These are phyloP conservation scores for Mantis religiosa DNA, from an alignment of 2,888 invertebrate genomes.

Conservation along the genomic window DNA sequence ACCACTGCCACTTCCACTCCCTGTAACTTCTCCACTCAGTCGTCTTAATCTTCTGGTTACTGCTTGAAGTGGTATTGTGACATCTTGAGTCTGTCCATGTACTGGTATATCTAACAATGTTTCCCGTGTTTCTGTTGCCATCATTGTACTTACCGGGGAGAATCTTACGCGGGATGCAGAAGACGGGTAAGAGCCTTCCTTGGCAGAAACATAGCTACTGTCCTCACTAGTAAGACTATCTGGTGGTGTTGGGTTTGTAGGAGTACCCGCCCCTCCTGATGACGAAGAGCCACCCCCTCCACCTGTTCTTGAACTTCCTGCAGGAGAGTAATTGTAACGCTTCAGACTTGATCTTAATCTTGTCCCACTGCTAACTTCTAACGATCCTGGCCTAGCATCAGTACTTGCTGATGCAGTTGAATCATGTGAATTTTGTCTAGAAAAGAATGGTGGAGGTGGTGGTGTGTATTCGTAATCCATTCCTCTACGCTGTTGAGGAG, in stretches of 20 bases:
- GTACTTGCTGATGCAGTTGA: conserved; percentile 32
- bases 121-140: conserved; percentile 40
- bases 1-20: conserved; percentile 32
- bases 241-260: conserved; percentile 80
- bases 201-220: conserved; percentile 82
- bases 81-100: conserved; percentile 51
- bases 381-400: conserved; percentile 57
- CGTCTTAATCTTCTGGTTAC: conserved; percentile 41
- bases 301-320: conserved; percentile 9
- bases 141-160: conserved; percentile 62
- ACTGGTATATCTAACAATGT: conserved; percentile 55
- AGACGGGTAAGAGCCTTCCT: conserved; percentile 60
- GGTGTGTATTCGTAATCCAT: conserved; percentile 41
- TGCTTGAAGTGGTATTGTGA: conserved; percentile 52
- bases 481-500: conserved; percentile 13
- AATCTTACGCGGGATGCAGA: conserved; percentile 71
- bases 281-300: conserved; percentile 33
- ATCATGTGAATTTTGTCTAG: conserved; percentile 37
- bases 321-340: conserved; percentile 41
- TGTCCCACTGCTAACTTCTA: conserved; percentile 51
- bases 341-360: conserved; percentile 75
- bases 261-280: conserved; percentile 60
- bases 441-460: conserved; percentile 30
- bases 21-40: conserved; percentile 42
- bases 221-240: conserved; percentile 84